Conservation (phyloP, 2,888 invertebrate genomes). For the Mantis religiosa region DNA sequence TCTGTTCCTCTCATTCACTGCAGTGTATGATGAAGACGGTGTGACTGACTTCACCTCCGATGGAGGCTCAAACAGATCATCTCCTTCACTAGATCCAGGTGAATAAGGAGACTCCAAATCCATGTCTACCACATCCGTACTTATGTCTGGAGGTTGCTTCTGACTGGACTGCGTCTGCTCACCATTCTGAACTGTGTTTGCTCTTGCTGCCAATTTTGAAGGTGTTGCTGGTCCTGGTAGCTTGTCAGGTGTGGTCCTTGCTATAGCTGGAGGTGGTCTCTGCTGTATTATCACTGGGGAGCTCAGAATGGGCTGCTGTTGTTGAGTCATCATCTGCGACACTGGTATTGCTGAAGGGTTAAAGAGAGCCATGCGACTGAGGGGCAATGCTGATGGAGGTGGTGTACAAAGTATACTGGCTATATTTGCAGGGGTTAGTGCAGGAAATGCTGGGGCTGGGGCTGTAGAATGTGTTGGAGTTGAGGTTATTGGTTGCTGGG, state of each 20-base stretch:
- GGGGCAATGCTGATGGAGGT: conserved; percentile 6
- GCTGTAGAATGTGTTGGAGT: conserved; percentile 20
- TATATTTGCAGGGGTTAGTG: conserved; percentile 27
- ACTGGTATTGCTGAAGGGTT: conserved; percentile 1
- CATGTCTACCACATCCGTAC: conserved; percentile 55
- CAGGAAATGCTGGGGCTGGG: conserved; percentile 33
- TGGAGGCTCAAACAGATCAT: conserved; percentile 81
- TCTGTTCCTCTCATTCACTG: conserved; percentile 29
- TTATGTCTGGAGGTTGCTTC: conserved; percentile 34
- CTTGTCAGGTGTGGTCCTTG: neutral
- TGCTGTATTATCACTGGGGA: conserved; percentile 15
- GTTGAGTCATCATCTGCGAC: conserved; percentile 19
- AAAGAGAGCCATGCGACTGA: neutral
- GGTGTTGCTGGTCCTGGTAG: neutral
- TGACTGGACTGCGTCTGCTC: conserved; percentile 34
- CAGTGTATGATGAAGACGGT: conserved; percentile 33
- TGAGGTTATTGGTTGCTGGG: conserved; percentile 32
- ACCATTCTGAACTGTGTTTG: conserved; percentile 28
- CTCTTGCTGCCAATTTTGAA: neutral
- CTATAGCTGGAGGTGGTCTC: neutral
- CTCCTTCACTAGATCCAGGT: conserved; percentile 83
- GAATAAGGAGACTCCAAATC: conserved; percentile 84
- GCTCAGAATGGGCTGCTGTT: neutral
- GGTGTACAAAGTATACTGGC: conserved; percentile 24
- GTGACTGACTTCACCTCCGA: conserved; percentile 38